Base-by-base conservation (phyloP, 2,113 vertebrate genomes). In the Xenus cinereus region DNA sequence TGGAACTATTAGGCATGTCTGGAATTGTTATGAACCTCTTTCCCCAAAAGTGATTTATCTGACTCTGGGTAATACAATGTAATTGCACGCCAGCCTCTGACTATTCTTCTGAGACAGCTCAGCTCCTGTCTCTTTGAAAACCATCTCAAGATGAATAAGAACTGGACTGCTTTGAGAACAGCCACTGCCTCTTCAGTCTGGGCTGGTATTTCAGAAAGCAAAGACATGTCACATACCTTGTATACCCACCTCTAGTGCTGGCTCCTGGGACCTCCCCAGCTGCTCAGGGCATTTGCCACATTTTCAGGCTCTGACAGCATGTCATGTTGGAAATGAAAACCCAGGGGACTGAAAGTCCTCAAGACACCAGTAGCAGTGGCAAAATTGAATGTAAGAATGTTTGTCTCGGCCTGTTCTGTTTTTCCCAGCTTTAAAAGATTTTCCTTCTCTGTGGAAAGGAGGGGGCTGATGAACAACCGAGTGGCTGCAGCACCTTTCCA, bases 21-120 rank as follows among this genome's bases (percentile, higher is more conserved):
- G 87, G 69, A 93, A 62, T 76, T 90, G 77, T 91, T 95, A 91
- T 85, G 84, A 93, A 85, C 81, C 54, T 91, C 23, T 87, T 89
- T 39, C 37, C 81, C 74, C 74, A 37, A 35, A 85, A 94, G 84
- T 93, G 93, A 93, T 97, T 96, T 91, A 93, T 95, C 59, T 84
- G 81, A 59, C 59, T 83, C 80, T 71, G 45, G 46, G 67, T 87
- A 94, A 79, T 91, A 73, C 32, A 59, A 37, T 69, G 57, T 81
- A 95, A 87, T 95, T 96, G 37, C 84, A 62, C 0, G 6, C 62
- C 33, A 82, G 57, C 23, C 53, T 92, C 81, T 87, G 86, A 82
- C 51, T 79, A 16, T 60, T 86, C 26, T 79, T 94, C 76, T 93
- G 88, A 84, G 85, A 68, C 72, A 72, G 39, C 51, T 86, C 28